phyloP scores from a whole-genome alignment of 2,113 vertebrate species.

The Embiotoca jacksoni region DNA sequence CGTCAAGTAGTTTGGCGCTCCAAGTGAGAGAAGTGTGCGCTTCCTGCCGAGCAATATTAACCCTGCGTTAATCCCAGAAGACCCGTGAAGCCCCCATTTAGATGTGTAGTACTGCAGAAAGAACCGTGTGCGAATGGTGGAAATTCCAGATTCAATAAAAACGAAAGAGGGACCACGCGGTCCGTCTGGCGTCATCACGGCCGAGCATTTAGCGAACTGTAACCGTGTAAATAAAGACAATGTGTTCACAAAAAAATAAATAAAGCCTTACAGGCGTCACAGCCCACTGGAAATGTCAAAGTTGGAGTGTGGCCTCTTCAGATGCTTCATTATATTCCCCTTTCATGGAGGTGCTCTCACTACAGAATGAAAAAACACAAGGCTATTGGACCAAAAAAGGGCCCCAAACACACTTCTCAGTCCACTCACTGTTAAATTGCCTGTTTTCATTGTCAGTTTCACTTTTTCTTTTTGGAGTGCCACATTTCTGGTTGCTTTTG shows the following conservation, averaged over 20 bases:
- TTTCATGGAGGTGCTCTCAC: constrained; percentile 41
- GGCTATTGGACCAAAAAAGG: constrained; percentile 27
- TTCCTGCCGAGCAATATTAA: constrained; percentile 9
- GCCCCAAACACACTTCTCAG: constrained; percentile 37
- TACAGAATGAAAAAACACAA: constrained; percentile 30
- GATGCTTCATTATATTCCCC: constrained; percentile 48
- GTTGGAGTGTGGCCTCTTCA: constrained; percentile 50
- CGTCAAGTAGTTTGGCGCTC: constrained; percentile 6
- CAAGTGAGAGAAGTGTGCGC: neutral
- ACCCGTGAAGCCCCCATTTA: neutral
- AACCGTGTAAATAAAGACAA: constrained; percentile 4
- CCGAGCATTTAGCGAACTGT: neutral
- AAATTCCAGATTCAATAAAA: neutral
- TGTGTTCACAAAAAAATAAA: neutral
- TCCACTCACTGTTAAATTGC: constrained; percentile 41
- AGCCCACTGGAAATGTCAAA: constrained; percentile 38
- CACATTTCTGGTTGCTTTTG: constrained; percentile 1
- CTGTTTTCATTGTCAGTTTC: constrained; percentile 36
- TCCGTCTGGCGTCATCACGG: neutral
- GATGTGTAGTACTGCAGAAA: too few relatives aligned
- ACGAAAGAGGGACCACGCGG: neutral
- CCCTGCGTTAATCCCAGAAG: neutral
- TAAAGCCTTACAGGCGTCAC: constrained; percentile 7
- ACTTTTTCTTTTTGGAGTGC: constrained; percentile 15
- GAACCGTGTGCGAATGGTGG: neutral